Evolutionary conservation across 2,888 invertebrate genomes (phyloP).

Genomic region (Macrophya annulata): DNA sequence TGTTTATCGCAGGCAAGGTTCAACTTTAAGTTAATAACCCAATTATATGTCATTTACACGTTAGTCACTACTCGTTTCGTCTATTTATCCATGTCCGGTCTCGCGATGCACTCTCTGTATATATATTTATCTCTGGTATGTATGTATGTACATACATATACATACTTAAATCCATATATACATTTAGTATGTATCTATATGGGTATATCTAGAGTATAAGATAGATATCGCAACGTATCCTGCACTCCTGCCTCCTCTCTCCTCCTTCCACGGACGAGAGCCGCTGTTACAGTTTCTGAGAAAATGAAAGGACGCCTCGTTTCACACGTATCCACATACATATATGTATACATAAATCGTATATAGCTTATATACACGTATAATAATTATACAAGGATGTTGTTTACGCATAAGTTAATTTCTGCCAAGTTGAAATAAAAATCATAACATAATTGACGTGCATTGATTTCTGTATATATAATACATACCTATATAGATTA

Average conservation of each 20-base stretch:
- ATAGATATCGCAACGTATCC: conserved; percentile 3
- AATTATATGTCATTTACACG: conserved; percentile 76
- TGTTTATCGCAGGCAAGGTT: conserved; percentile 15
- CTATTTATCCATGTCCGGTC: conserved; percentile 74
- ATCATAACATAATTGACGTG: too few species aligned
- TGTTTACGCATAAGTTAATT: not conserved
- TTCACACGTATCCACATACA: not conserved
- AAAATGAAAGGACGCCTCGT: conserved; percentile 9
- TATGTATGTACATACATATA: not conserved
- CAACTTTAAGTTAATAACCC: conserved; percentile 70
- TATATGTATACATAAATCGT: not conserved
- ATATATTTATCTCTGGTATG: not conserved
- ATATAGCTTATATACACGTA: not conserved
- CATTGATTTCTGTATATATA: too few species aligned
- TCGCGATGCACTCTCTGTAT: conserved; percentile 67
- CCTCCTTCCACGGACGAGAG: too few species aligned
- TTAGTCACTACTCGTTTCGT: conserved; percentile 69
- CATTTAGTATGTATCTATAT: not conserved
- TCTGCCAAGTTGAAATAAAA: too few species aligned
- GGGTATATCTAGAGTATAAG: not conserved
- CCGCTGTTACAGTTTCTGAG: not conserved
- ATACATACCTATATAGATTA: too few species aligned
- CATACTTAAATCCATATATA: too few species aligned
- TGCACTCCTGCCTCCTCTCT: not conserved
- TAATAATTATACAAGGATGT: not conserved